Evolutionary conservation across 1,140 invertebrate genomes (phyloP).

Genomic region (Drosophila parvula): DNA sequence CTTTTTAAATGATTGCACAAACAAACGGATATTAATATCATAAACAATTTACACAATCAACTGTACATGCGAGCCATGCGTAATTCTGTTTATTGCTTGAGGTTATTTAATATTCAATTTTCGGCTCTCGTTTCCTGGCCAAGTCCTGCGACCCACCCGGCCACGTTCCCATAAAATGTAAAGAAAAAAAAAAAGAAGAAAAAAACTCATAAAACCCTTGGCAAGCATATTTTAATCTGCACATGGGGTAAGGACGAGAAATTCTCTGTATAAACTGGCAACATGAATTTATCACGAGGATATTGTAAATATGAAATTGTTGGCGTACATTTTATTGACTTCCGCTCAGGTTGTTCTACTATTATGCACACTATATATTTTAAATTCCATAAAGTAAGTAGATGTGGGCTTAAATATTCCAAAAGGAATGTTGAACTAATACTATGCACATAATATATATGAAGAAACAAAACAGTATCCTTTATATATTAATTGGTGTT

Average conservation of each 20-base stretch:
- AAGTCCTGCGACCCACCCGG: slow-evolving; percentile 5
- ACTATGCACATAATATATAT: too few species aligned
- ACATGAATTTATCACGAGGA: slow-evolving; percentile 40
- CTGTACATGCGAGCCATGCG: slow-evolving; percentile 10
- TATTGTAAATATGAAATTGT: slow-evolving; percentile 41
- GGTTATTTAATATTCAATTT: slow-evolving; percentile 73
- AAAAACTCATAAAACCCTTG: slow-evolving; percentile 64
- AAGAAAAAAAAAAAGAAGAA: neutral
- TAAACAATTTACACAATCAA: slow-evolving; percentile 61
- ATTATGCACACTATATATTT: slow-evolving; percentile 4
- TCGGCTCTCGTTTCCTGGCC: slow-evolving; percentile 28
- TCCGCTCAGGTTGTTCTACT: slow-evolving; percentile 2
- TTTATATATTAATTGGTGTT: too few species aligned
- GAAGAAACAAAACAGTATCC: too few species aligned
- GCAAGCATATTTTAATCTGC: slow-evolving; percentile 66
- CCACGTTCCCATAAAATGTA: slow-evolving; percentile 35
- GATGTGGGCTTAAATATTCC: neutral
- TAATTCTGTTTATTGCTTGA: slow-evolving; percentile 49
- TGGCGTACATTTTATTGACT: slow-evolving; percentile 30
- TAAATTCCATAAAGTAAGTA: neutral
- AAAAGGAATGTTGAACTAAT: neutral
- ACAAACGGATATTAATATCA: slow-evolving; percentile 74
- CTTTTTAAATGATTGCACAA: slow-evolving; percentile 64
- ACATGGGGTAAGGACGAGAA: slow-evolving; percentile 5
- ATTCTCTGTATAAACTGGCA: slow-evolving; percentile 6